Base-by-base conservation (phyloP, 1,140 invertebrate genomes). In the Tribolium castaneum region DNA sequence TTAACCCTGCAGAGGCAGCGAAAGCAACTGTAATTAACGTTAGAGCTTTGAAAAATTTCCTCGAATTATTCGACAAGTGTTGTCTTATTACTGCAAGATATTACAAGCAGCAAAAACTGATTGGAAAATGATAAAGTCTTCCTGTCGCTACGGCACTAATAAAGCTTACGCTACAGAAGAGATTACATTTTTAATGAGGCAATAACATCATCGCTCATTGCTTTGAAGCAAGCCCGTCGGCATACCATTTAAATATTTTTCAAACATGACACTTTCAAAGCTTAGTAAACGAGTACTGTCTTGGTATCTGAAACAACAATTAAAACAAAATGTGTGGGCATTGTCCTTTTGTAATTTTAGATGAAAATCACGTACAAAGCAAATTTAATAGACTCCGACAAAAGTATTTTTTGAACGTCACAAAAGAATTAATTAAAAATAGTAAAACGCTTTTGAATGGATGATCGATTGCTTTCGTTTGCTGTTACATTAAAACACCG, bases 101-200 rank as follows among this genome's bases (percentile, higher is more conserved):
- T 45, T 45, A 45, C 39, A 59, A 30, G 54, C 54, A 22, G 54
- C 54, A 25, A 59, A 22, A 59, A 59, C 22, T 30, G 54, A 59
- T 59, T 14, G 19, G 54, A 30, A 59, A 25, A 59, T 59, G 19
- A 59, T 59, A 30, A 59, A 59, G 54, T 25, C 54, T 22, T 25
- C 19, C 54, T 22, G 22, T 25, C 19, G 54, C 54, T 59, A 30
- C 10, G 54, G 30, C 54, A 25, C 54, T 59, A 59, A 59, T 59
- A 59, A 59, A 59, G 54, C 54, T 59, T 59, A 59, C 54, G 19
- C 54, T 59, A 59, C 54, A 25, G 54, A 59, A 30, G 16, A 59
- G 54, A 59, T 59, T 59, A 59, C 54, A 59, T 59, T 59, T 59
- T 59, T 59, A 34, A 59, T 59, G 54, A 59, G 54, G 13, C 54